Conservation (phyloP, 2,888 invertebrate genomes). For the Drosophila maculinotata region DNA sequence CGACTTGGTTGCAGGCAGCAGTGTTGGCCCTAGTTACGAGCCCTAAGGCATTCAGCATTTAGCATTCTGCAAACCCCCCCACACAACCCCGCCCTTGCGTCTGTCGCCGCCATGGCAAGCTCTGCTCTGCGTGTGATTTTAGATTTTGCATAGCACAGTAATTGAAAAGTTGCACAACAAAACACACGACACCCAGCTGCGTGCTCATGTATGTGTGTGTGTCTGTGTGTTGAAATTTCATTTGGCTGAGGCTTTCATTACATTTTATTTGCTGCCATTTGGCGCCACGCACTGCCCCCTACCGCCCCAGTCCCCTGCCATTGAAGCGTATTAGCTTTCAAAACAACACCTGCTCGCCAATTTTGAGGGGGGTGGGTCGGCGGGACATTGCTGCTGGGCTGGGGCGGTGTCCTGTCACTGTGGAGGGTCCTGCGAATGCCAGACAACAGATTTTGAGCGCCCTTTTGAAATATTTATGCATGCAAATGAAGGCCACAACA, state of each 20-base stretch:
- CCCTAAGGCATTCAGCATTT: too few relatives aligned
- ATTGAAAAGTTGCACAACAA: slow-evolving; percentile 64
- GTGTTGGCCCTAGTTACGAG: slow-evolving; percentile 1
- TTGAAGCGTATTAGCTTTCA: slow-evolving; percentile 24
- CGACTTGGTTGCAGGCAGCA: slow-evolving; percentile 10
- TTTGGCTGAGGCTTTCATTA: slow-evolving; percentile 61
- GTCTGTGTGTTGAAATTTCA: slow-evolving; percentile 57
- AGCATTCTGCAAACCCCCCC: neutral
- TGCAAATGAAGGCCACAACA: slow-evolving; percentile 63
- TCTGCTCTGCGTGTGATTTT: slow-evolving; percentile 55
- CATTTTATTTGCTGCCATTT: slow-evolving; percentile 63
- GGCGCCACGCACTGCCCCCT: slow-evolving; percentile 6
- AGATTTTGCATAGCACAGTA: slow-evolving; percentile 54
- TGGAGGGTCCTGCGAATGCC: slow-evolving; percentile 6
- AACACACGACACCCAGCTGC: slow-evolving; percentile 21
- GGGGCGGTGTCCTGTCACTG: neutral
- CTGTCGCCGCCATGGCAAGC: neutral
- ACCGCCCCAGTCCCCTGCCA: neutral
- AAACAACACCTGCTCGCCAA: slow-evolving; percentile 36
- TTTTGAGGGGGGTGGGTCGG: neutral
- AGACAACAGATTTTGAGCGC: slow-evolving; percentile 38
- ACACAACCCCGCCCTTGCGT: too few relatives aligned
- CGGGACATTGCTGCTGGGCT: neutral
- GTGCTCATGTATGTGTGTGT: slow-evolving; percentile 3
- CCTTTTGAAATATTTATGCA: slow-evolving; percentile 70